Conservation (phyloP, 2,113 vertebrate genomes). For the Miniopterus natalensis region DNA sequence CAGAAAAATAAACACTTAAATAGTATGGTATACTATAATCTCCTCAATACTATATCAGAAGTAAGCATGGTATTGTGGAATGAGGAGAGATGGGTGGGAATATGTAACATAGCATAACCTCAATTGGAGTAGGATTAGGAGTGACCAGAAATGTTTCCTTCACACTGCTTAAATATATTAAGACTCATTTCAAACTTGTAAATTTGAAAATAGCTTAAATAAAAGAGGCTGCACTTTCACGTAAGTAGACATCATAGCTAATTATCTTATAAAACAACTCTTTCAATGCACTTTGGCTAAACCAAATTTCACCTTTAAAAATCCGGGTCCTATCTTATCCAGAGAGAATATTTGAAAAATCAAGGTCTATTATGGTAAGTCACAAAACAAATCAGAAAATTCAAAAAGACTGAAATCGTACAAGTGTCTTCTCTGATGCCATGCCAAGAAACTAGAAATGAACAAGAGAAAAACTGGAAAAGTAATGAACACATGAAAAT, state of each 20-base stretch:
- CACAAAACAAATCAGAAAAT: not conserved
- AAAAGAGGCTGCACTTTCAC: not conserved
- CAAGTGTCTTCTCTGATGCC: not conserved
- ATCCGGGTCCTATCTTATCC: not conserved
- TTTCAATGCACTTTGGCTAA: not conserved
- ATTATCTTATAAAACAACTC: not conserved
- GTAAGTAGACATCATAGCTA: not conserved
- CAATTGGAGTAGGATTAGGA: not conserved
- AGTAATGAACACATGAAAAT: not conserved
- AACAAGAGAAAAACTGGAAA: not conserved
- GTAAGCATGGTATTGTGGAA: not conserved
- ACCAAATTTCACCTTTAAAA: not conserved
- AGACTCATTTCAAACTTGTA: not conserved
- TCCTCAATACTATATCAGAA: not conserved
- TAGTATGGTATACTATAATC: not conserved
- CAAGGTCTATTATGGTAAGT: not conserved
- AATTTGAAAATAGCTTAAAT: not conserved
- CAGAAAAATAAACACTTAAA: conserved; percentile 21
- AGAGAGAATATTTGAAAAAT: not conserved
- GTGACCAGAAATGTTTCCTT: not conserved
- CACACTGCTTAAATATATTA: not conserved
- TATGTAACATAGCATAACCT: not conserved
- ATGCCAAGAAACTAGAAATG: not conserved
- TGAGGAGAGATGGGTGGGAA: not conserved
- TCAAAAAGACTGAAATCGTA: not conserved